phyloP scores from a whole-genome alignment of 2,113 vertebrate genomes.

The Tretioscincus oriximinensis region DNA sequence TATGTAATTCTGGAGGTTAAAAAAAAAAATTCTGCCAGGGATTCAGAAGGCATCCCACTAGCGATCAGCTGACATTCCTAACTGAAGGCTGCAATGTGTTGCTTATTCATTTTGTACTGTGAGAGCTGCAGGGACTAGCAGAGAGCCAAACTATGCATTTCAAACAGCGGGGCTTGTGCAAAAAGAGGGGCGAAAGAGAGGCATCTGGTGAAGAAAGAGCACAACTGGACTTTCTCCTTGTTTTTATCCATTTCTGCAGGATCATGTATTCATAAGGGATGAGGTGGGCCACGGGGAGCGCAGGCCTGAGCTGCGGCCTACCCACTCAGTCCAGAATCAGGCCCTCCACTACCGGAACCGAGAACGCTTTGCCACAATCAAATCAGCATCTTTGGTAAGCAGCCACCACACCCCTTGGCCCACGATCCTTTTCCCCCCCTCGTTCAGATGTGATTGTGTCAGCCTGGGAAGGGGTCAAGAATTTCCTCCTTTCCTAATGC shows the following conservation, averaged over 20 bases:
- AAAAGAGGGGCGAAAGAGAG: constrained; percentile 80
- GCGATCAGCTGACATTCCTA: constrained; percentile 81
- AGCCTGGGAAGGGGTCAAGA: constrained; percentile 58
- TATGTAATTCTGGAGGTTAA: constrained; percentile 72
- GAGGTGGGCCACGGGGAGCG: constrained; percentile 90
- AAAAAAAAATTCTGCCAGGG: constrained; percentile 71
- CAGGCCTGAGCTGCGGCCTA: constrained; percentile 87
- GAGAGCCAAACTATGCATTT: constrained; percentile 86
- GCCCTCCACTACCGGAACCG: constrained; percentile 94
- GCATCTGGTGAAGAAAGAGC: constrained; percentile 78
- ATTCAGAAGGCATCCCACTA: constrained; percentile 76
- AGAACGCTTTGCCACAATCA: constrained; percentile 97
- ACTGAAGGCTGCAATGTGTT: constrained; percentile 82
- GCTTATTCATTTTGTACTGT: constrained; percentile 81
- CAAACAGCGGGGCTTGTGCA: constrained; percentile 81
- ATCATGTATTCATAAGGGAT: constrained; percentile 95
- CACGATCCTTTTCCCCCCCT: not conserved
- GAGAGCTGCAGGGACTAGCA: constrained; percentile 83
- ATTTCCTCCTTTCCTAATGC: constrained; percentile 44
- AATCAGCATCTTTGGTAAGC: constrained; percentile 97
- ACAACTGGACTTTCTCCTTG: constrained; percentile 85
- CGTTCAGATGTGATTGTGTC: constrained; percentile 8
- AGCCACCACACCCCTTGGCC: constrained; percentile 60
- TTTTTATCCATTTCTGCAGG: constrained; percentile 93
- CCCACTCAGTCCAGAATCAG: constrained; percentile 89